A percentile compares a stretch with the other conserved stretches of the same genome.
Conservation (phyloP, 2,888 invertebrate genomes). For the Spodoptera picta region DNA sequence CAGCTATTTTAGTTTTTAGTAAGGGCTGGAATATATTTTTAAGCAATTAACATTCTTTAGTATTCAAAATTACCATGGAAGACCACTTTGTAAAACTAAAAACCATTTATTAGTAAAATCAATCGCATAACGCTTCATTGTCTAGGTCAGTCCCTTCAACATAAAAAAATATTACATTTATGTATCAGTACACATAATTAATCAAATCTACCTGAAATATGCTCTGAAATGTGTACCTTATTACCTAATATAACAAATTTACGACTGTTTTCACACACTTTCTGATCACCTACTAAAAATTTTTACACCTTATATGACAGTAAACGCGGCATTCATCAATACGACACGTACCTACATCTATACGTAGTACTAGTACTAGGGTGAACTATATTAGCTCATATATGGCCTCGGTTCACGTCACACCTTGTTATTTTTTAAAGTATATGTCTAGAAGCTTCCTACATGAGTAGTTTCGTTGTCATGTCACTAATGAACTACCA, state of each 20-base stretch:
- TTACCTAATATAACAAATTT: constrained; percentile 22
- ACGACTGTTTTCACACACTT: constrained; percentile 16
- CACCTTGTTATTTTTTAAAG: constrained; percentile 20
- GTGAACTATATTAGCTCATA: constrained; percentile 19
- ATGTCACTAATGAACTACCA: constrained; percentile 1
- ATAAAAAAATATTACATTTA: no score
- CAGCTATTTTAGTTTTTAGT: constrained; percentile 37
- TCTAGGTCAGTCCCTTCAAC: no score
- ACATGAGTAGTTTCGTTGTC: constrained; percentile 41
- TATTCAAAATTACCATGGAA: no score
- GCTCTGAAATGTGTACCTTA: constrained; percentile 2
- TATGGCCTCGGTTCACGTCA: constrained; percentile 22
- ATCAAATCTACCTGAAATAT: neutral
- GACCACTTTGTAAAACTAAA: no score
- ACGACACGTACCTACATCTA: neutral
- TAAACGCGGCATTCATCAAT: constrained; percentile 16
- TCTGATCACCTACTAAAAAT: constrained; percentile 29
- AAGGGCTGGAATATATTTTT: constrained; percentile 27
- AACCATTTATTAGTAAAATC: no score
- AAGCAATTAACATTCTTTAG: constrained; percentile 13
- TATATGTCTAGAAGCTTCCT: constrained; percentile 18
- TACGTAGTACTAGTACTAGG: neutral
- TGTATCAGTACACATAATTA: no score
- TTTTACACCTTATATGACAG: constrained; percentile 29
- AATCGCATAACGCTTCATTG: neutral